Evolutionary conservation across 37 sponge, comb jelly and placozoan species (phyloP).

Genomic region (Aphrocallistes beatrix): DNA sequence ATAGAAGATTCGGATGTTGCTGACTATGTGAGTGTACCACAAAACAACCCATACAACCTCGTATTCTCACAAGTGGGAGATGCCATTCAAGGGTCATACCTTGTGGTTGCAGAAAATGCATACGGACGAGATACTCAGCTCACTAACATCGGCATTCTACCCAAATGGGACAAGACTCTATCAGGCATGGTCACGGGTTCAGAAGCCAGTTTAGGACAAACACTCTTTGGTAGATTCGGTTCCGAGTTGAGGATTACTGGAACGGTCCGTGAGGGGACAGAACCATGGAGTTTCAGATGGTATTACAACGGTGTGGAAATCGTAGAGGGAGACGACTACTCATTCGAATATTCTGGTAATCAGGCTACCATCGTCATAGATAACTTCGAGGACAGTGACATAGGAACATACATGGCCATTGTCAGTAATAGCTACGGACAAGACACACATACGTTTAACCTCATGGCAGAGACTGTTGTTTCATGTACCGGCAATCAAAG

Average conservation of each 20-base stretch:
- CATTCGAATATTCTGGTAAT: not conserved
- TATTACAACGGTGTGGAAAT: not conserved
- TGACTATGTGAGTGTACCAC: not conserved
- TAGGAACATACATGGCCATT: not conserved
- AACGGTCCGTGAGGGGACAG: not conserved
- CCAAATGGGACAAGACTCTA: not conserved
- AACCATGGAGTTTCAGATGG: not conserved
- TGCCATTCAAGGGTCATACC: not conserved
- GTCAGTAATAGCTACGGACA: not conserved
- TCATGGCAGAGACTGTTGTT: not conserved
- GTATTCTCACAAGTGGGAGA: not conserved
- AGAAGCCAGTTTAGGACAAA: not conserved
- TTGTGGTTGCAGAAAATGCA: not conserved
- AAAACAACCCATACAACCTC: not conserved
- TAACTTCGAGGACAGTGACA: not conserved
- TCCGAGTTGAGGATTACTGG: not conserved
- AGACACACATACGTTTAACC: not conserved
- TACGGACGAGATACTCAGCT: not conserved
- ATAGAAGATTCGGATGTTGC: not conserved
- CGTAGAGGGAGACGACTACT: not conserved
- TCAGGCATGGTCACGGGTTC: not conserved
- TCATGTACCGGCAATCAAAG: not conserved
- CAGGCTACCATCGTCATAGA: not conserved
- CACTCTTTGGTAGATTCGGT: not conserved
- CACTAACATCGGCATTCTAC: slow-evolving; percentile 6